Conservation (phyloP, 92 coral and sea anemone species). For the Ricordea florida region DNA sequence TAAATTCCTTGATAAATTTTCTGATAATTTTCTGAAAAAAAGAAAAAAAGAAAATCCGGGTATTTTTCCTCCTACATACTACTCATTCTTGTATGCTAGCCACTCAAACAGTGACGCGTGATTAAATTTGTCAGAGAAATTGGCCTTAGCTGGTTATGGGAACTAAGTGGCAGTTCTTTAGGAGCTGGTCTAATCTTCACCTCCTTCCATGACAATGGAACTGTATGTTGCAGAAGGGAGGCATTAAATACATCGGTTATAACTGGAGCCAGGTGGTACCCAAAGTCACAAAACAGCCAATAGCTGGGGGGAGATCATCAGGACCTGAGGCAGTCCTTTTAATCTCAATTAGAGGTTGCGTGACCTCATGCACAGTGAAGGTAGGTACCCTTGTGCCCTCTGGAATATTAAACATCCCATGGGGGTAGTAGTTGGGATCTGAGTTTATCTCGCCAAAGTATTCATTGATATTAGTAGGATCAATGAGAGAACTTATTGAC, state of each 20-base stretch:
- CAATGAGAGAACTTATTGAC: constrained; percentile 35
- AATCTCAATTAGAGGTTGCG: constrained; percentile 1
- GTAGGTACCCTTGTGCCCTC: constrained; percentile 38
- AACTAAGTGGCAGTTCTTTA: constrained; percentile 23
- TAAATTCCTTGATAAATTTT: no score
- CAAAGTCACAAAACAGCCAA: constrained; percentile 48
- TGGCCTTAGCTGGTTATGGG: constrained; percentile 14
- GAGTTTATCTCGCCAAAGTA: constrained; percentile 39
- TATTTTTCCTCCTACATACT: no score
- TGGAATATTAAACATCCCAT: constrained; percentile 23
- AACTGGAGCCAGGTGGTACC: constrained; percentile 32
- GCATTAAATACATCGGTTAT: constrained; percentile 45
- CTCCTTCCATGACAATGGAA: constrained; percentile 36
- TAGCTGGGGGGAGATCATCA: constrained; percentile 49
- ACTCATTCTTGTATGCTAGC: no score
- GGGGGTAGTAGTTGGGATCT: constrained; percentile 22
- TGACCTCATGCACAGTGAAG: constrained; percentile 7
- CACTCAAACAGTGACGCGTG: no score
- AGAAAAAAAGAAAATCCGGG: no score
- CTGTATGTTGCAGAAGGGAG: constrained; percentile 37
- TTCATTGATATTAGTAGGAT: constrained; percentile 41
- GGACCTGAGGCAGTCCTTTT: constrained; percentile 48
- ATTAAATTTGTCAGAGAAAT: constrained; percentile 30
- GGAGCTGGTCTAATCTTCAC: constrained; percentile 25
- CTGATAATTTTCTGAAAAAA: no score